These are phyloP conservation scores for Sebastes baramenuke DNA, from an alignment of 2,797 vertebrate species.

Conservation along the genomic window DNA sequence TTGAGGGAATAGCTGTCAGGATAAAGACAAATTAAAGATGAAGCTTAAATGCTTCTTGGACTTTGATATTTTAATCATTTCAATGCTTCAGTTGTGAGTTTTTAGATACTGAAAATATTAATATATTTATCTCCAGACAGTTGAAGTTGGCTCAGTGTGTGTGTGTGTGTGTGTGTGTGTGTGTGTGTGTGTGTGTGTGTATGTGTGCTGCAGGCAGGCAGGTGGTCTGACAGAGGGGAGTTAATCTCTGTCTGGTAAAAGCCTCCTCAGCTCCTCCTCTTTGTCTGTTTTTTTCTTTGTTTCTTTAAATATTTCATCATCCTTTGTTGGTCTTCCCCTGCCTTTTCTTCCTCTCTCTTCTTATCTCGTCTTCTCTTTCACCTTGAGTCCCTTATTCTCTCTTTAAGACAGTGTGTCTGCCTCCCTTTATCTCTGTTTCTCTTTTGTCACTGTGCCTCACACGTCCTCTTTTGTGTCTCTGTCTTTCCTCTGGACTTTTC, in stretches of 20 bases:
- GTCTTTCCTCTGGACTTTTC: conserved; percentile 23
- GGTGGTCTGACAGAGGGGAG: conserved; percentile 68
- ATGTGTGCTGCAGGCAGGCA: conserved; percentile 19
- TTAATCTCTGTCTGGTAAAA: conserved; percentile 66
- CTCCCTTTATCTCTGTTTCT: conserved; percentile 9
- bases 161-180: neutral
- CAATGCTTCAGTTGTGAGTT: neutral
- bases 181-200: too few species aligned
- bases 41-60: neutral
- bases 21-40: neutral
- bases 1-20: neutral
- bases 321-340: neutral
- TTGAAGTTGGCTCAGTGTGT: neutral
- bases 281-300: conserved; percentile 53
- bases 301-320: conserved; percentile 66
- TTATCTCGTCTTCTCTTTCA: conserved; percentile 30
- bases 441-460: neutral
- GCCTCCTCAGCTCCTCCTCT: conserved; percentile 52
- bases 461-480: conserved; percentile 13
- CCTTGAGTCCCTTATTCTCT: conserved; percentile 17
- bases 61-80: neutral
- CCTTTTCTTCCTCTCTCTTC: neutral
- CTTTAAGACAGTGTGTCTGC: neutral
- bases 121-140: conserved; percentile 1
- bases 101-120: conserved; percentile 7